Percentiles rank a stretch among this genome's conserved stretches.
Conservation (phyloP, 2,113 vertebrate genomes). For the Rhabdornis inornatus region DNA sequence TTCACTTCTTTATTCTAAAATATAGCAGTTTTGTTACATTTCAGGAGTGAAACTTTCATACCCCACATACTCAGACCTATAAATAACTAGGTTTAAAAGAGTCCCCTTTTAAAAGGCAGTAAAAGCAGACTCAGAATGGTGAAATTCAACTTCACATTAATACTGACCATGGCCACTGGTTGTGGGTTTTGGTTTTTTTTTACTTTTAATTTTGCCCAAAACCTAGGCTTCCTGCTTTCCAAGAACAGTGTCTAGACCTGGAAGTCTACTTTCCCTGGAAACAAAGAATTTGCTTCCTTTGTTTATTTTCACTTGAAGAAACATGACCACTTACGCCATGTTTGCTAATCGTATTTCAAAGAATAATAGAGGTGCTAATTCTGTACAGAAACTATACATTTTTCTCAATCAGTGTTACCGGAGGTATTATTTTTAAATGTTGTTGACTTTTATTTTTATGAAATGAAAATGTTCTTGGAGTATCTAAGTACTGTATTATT, state of each 20-base stretch:
- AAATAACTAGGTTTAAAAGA: background rate
- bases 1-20: background rate
- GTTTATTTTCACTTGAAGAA: background rate
- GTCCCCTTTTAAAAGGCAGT: background rate
- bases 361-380: background rate
- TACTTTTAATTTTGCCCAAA: background rate
- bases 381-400: background rate
- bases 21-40: background rate
- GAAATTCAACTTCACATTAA: background rate
- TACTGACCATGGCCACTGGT: background rate
- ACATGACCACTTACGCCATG: background rate
- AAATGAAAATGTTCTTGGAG: background rate
- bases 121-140: background rate
- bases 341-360: background rate
- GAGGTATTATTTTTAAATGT: background rate
- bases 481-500: background rate
- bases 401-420: background rate
- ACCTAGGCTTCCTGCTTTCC: background rate
- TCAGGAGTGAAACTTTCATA: background rate
- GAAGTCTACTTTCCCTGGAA: background rate
- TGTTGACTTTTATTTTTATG: background rate
- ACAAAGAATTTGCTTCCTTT: background rate
- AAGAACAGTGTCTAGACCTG: background rate
- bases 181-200: background rate
- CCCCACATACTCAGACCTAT: background rate